Percentiles rank a stretch among this genome's conserved stretches.
Evolutionary conservation across 2,113 vertebrate species (phyloP).

Genomic region (Sporophila hypoxantha): DNA sequence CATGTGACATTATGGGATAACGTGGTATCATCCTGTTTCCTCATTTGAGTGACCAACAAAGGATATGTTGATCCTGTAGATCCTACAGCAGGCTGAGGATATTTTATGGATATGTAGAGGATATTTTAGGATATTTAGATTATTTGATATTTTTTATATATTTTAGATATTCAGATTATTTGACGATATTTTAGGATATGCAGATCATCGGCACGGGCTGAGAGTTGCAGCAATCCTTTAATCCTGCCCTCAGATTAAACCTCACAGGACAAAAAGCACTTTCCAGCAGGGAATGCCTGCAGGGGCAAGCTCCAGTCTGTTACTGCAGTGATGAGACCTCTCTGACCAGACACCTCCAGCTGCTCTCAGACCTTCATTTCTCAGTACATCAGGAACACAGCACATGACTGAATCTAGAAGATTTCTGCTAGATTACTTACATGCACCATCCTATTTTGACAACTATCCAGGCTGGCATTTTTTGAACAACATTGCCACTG

Average conservation of each 20-base stretch:
- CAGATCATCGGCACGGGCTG: not conserved
- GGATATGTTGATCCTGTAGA: not conserved
- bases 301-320: not conserved
- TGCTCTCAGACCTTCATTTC: not conserved
- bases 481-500: not conserved
- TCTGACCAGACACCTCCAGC: not conserved
- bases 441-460: not conserved
- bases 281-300: not conserved
- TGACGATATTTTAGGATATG: no score
- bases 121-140: no score
- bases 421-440: not conserved
- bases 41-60: not conserved
- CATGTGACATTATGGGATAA: not conserved
- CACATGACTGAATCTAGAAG: not conserved
- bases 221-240: not conserved
- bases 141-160: no score
- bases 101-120: no score
- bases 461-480: not conserved
- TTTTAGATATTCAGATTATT: no score
- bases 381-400: not conserved
- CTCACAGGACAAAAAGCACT: not conserved
- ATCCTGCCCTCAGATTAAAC: not conserved
- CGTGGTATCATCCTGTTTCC: not conserved
- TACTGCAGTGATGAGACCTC: not conserved
- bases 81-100: not conserved